phyloP scores from a whole-genome alignment of 2,113 vertebrate species.

The Casuarius casuarius region DNA sequence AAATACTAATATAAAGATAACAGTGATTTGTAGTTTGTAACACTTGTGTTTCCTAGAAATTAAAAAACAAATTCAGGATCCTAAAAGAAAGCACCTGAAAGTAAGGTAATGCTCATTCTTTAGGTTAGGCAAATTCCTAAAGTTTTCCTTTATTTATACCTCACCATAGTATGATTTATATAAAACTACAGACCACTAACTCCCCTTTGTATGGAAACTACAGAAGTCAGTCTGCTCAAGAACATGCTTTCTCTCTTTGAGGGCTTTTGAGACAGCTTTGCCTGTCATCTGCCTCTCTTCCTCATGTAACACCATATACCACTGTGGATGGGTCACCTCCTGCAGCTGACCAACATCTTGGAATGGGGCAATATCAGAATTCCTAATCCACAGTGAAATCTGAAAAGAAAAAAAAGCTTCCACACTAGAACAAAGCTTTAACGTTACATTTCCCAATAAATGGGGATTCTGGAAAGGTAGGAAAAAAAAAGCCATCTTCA shows the following conservation, averaged over 20 bases:
- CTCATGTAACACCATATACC: background rate
- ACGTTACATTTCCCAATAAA: background rate
- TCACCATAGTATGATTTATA: background rate
- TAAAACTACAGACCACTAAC: background rate
- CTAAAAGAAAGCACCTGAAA: background rate
- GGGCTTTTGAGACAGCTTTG: background rate
- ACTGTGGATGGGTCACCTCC: background rate
- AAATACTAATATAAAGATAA: background rate
- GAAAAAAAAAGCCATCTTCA: background rate
- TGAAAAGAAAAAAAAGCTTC: background rate
- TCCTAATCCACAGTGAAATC: background rate
- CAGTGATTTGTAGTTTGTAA: background rate
- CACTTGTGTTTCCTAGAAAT: background rate
- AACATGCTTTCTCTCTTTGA: background rate
- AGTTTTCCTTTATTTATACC: background rate
- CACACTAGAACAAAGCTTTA: background rate
- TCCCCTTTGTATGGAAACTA: background rate
- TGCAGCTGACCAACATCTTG: background rate
- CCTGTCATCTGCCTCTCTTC: background rate
- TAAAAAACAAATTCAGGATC: background rate
- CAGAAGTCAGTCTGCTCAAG: background rate
- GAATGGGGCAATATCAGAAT: background rate
- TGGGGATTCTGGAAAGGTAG: background rate
- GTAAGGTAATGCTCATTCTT: background rate
- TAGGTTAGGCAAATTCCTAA: background rate